phyloP scores from a whole-genome alignment of 2,888 invertebrate species.

The Antheraea yamamai region DNA sequence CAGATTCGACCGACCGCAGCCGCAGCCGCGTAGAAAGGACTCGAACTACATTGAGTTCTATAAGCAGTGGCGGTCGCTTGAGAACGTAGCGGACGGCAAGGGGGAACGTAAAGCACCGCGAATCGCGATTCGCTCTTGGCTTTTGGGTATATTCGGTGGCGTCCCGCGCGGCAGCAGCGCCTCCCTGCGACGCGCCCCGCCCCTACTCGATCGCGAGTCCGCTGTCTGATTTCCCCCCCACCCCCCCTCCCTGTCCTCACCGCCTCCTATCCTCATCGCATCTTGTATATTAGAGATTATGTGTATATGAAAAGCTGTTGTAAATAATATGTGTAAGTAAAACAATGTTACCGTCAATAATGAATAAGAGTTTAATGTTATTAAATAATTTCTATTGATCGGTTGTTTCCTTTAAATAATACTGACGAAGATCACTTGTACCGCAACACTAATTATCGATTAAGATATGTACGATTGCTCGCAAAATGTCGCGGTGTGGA shows the following conservation, averaged over 20 bases:
- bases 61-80: conserved; percentile 91
- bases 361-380: conserved; percentile 83
- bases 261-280: conserved; percentile 13
- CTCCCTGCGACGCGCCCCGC: conserved; percentile 70
- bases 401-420: conserved; percentile 63
- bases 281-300: conserved; percentile 41
- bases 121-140: conserved; percentile 87
- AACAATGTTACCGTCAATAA: conserved; percentile 82
- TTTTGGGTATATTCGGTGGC: conserved; percentile 88
- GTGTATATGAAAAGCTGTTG: conserved; percentile 74
- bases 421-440: conserved; percentile 75
- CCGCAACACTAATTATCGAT: conserved; percentile 7
- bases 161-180: conserved; percentile 85
- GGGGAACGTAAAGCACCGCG: conserved; percentile 82
- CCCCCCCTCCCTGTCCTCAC: not conserved
- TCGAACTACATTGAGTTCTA: conserved; percentile 76
- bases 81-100: conserved; percentile 82
- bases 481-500: conserved; percentile 1
- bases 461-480: not conserved
- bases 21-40: conserved; percentile 67
- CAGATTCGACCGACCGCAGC: conserved; percentile 63
- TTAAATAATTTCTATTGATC: conserved; percentile 81
- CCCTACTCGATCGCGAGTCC: conserved; percentile 75
- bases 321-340: conserved; percentile 81
- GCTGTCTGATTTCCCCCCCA: conserved; percentile 59